A percentile compares a stretch with the other conserved stretches of the same genome.
Conservation (phyloP, 2,113 vertebrate species). For the Sula dactylatra region DNA sequence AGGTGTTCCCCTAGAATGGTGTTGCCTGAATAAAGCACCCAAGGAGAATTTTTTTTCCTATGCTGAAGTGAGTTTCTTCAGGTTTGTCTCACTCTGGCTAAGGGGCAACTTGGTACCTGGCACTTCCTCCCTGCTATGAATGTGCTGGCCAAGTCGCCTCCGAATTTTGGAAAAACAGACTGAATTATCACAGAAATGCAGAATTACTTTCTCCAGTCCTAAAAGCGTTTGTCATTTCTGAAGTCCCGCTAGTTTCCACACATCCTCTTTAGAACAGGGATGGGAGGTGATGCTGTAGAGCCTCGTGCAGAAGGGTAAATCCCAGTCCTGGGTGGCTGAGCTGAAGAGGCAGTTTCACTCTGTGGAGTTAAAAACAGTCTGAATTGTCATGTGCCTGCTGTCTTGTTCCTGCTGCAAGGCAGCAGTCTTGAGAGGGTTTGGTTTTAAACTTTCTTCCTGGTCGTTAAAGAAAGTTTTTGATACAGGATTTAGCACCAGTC, state of each 20-base stretch:
- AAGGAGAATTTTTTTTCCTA: neutral
- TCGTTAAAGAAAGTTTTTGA: neutral
- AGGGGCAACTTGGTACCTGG: neutral
- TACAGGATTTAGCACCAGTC: neutral
- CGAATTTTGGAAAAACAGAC: neutral
- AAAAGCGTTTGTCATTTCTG: neutral
- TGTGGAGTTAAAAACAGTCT: neutral
- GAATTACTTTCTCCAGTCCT: neutral
- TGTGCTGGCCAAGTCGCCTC: neutral
- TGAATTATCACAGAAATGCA: neutral
- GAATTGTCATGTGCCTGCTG: neutral
- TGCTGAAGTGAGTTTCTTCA: neutral
- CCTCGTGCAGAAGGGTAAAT: neutral
- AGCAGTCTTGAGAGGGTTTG: neutral
- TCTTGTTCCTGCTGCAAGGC: neutral
- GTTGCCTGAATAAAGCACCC: neutral
- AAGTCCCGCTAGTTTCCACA: neutral
- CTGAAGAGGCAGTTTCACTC: accelerated
- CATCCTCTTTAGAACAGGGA: neutral
- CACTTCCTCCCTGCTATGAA: neutral
- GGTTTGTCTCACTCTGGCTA: neutral
- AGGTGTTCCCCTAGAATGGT: neutral
- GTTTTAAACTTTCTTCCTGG: neutral
- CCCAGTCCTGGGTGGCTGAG: neutral
- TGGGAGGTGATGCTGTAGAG: accelerated